Percentiles rank a stretch among this genome's conserved stretches.
phyloP scores from a whole-genome alignment of 1,140 invertebrate species.

The Triops cancriformis region DNA sequence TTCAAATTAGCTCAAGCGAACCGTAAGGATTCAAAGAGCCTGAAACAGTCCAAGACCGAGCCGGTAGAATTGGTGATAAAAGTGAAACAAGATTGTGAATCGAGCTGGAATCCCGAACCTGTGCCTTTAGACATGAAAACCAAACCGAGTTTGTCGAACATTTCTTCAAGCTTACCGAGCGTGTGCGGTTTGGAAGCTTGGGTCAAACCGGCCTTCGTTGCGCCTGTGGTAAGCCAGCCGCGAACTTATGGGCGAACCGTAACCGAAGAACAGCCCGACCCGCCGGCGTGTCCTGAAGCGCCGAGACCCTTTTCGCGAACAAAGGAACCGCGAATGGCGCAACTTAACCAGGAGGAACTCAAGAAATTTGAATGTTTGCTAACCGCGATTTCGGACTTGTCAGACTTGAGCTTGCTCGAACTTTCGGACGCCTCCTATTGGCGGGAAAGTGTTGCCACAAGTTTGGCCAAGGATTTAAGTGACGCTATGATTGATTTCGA shows the following conservation, averaged over 20 bases:
- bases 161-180: neutral
- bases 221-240: neutral
- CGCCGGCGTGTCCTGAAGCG: neutral
- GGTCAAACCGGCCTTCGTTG: neutral
- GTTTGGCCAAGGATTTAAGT: neutral
- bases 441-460: neutral
- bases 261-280: neutral
- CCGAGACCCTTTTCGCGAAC: neutral
- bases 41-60: no score
- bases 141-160: neutral
- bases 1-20: neutral
- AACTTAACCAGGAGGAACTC: neutral
- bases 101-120: neutral
- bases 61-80: neutral
- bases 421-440: neutral
- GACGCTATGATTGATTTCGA: neutral
- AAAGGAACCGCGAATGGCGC: neutral
- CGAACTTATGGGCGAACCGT: neutral
- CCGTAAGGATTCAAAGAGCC: neutral
- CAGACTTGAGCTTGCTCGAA: neutral
- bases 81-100: neutral
- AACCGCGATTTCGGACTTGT: neutral
- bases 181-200: neutral
- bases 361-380: neutral
- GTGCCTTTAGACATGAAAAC: neutral